phyloP scores from a whole-genome alignment of 2,797 vertebrate genomes.

The Rhynchotus rufescens region DNA sequence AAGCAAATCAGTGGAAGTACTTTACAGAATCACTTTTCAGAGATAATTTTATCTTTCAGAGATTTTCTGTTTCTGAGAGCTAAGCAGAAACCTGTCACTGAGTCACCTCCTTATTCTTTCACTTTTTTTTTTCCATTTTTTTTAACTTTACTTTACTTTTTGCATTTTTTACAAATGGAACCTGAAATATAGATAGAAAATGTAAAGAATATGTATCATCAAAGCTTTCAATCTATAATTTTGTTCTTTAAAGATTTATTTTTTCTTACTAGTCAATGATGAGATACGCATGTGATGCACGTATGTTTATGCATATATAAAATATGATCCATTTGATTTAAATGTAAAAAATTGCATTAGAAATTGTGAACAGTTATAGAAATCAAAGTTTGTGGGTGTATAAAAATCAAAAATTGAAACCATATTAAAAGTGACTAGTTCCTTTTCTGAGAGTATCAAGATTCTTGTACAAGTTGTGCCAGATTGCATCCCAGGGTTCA shows the following conservation, averaged over 20 bases:
- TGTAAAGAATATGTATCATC: neutral
- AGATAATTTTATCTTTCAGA: neutral
- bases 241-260: neutral
- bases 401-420: neutral
- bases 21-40: neutral
- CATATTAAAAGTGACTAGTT: neutral
- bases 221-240: neutral
- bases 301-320: neutral
- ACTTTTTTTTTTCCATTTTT: neutral
- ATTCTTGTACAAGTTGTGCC: neutral
- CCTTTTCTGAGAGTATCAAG: neutral
- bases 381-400: neutral
- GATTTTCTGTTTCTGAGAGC: neutral
- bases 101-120: neutral
- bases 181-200: neutral
- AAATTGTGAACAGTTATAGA: neutral
- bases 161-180: neutral
- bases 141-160: neutral
- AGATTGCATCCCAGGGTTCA: neutral
- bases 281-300: too few species aligned
- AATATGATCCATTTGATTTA: neutral
- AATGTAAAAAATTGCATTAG: neutral
- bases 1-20: neutral
- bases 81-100: neutral
- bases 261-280: accelerated